These are phyloP conservation scores for Cyclina sinensis DNA, from an alignment of 1,140 invertebrate genomes.

Conservation along the genomic window DNA sequence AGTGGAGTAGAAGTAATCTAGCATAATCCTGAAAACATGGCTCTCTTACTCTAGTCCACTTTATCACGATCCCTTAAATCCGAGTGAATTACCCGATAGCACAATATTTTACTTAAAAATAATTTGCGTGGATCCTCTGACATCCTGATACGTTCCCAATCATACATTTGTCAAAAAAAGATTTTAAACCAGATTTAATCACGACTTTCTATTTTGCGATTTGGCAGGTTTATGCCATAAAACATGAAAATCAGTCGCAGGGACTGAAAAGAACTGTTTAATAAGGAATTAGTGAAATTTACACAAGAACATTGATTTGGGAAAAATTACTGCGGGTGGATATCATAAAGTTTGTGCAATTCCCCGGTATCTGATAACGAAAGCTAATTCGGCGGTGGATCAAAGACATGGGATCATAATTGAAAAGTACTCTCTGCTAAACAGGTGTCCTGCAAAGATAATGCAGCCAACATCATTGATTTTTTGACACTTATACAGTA, in stretches of 20 bases:
- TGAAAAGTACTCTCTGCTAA: constrained; percentile 50
- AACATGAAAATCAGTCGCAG: constrained; percentile 58
- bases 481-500: constrained; percentile 7
- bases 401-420: constrained; percentile 66
- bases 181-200: constrained; percentile 64
- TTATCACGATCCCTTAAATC: constrained; percentile 69
- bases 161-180: constrained; percentile 69
- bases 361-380: constrained; percentile 53
- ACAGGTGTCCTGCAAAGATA: constrained; percentile 59
- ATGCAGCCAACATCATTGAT: constrained; percentile 7
- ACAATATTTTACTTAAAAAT: constrained; percentile 72
- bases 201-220: constrained; percentile 69
- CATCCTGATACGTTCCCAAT: constrained; percentile 53
- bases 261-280: constrained; percentile 61
- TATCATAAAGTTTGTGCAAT: constrained; percentile 64
- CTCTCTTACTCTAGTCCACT: constrained; percentile 69
- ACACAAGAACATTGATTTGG: constrained; percentile 67
- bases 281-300: constrained; percentile 59
- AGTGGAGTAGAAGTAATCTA: constrained; percentile 57
- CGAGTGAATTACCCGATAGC: constrained; percentile 65
- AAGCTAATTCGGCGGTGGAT: constrained; percentile 50
- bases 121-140: constrained; percentile 67
- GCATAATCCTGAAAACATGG: constrained; percentile 67
- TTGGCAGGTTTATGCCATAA: constrained; percentile 60
- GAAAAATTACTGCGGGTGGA: constrained; percentile 64